These are phyloP conservation scores for Microtus ochrogaster DNA, from an alignment of 2,113 vertebrate genomes.

Conservation along the genomic window DNA sequence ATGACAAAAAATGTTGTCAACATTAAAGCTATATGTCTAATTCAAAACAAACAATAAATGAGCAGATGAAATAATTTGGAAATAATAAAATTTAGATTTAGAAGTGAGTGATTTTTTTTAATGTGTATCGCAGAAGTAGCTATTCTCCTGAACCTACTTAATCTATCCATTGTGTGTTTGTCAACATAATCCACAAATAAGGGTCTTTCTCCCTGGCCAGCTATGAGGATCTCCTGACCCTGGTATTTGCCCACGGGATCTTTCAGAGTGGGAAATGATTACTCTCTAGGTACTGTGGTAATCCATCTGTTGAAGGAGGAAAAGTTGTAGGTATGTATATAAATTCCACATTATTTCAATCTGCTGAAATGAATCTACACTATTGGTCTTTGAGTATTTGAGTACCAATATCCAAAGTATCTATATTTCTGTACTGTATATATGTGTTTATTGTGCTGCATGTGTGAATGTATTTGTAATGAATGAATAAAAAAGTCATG, in stretches of 20 bases:
- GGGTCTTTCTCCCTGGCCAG: neutral
- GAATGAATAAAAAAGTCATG: neutral
- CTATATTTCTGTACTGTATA: neutral
- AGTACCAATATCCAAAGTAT: accelerated
- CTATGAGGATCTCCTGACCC: too few species aligned
- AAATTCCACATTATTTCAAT: neutral
- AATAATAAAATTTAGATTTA: neutral
- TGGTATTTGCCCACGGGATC: too few species aligned
- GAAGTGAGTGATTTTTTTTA: neutral
- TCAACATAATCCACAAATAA: too few species aligned
- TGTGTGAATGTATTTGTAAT: neutral
- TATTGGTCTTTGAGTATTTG: neutral
- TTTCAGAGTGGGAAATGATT: neutral
- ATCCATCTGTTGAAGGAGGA: neutral
- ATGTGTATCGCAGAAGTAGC: neutral
- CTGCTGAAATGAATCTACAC: neutral
- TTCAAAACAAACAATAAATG: neutral
- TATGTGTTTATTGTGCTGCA: neutral
- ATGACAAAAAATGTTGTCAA: neutral
- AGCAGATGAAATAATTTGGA: neutral
- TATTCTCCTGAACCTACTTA: too few species aligned
- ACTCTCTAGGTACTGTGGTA: neutral
- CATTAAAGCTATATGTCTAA: neutral
- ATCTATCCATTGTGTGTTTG: accelerated
- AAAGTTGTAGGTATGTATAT: neutral